Base-by-base conservation (phyloP, 1,140 invertebrate genomes). In the Brachionus manjavacas region DNA sequence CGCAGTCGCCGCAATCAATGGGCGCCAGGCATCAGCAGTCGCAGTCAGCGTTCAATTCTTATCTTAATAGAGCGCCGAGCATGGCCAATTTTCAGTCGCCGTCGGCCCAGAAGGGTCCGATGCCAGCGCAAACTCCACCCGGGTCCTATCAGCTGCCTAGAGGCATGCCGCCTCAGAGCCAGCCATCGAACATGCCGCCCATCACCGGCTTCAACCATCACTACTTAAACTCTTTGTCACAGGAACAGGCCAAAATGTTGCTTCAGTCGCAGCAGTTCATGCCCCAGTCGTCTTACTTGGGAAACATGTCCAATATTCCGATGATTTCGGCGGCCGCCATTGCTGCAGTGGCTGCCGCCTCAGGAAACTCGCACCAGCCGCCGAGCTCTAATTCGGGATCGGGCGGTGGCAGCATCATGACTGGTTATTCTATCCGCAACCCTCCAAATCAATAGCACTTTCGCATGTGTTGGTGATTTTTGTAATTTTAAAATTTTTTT, bases 231-330 rank as follows among this genome's bases (percentile, higher is more conserved):
- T 49, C 41, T 11, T 76, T 76, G 25, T 25, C 41, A 1, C 72
- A 76, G 46, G 72, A 76, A 49, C 72, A 76, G 25, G 72, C 72
- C 12, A 76, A 76, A 28, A 76, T 76, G 72, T 9, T 76, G 23
- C 72, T 35, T 1, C 72, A 76, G 23, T 46, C 41, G 12, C 72
- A 76, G 49, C 72, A 76, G 25, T 76, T 23, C 20, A 49, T 76
- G 72, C 41, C 39, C 7, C 72, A 76, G 46, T 52, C 31, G 31
- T 7, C 72, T 46, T 49, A 76, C 25, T 52, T 76, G 20, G 20
- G 20, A 46, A 76, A 76, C 49, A 52, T 76, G 16, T 35, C 72
- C 6, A 49, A 28, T 49, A 25, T 74, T 39, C 14, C 70, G 0
- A 39, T 46, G 20, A 46, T 46, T 23, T 43, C 72, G 8, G 72